Conservation (phyloP, 2,797 vertebrate genomes). For the Buceros bicornis region DNA sequence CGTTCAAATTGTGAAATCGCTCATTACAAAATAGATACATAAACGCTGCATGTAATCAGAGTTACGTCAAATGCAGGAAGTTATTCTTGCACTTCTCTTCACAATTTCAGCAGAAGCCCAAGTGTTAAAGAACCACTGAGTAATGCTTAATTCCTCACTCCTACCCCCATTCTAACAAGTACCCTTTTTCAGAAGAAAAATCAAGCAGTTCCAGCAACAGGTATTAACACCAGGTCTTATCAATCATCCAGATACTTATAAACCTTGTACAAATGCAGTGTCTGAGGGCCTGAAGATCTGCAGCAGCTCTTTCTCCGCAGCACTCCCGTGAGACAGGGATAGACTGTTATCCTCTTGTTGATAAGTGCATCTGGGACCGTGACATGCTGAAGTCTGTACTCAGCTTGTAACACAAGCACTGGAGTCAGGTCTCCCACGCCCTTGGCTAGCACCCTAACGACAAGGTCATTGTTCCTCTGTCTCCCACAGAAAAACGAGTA, state of each 20-base stretch:
- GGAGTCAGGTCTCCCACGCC: constrained; percentile 65
- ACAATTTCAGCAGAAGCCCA: background rate
- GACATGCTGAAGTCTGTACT: constrained; percentile 13
- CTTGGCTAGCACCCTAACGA: constrained; percentile 33
- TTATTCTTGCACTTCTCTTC: background rate
- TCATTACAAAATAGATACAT: background rate
- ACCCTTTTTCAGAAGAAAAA: background rate
- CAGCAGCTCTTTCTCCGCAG: background rate
- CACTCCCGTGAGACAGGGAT: constrained; percentile 16
- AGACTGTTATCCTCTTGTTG: background rate
- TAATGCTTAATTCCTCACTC: background rate
- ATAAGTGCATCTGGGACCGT: constrained; percentile 44
- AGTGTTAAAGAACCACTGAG: background rate
- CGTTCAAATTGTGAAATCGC: background rate
- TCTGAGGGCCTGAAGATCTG: background rate
- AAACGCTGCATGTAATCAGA: background rate
- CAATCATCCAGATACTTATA: background rate
- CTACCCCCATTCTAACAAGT: background rate
- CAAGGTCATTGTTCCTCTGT: constrained; percentile 58
- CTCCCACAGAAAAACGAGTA: constrained; percentile 49
- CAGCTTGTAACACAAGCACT: constrained; percentile 20
- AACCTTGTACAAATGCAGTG: background rate
- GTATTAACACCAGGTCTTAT: background rate
- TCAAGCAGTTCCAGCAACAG: background rate
- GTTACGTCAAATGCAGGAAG: background rate